Conservation (phyloP, 2,888 invertebrate genomes). For the Epirrhoe tristata region DNA sequence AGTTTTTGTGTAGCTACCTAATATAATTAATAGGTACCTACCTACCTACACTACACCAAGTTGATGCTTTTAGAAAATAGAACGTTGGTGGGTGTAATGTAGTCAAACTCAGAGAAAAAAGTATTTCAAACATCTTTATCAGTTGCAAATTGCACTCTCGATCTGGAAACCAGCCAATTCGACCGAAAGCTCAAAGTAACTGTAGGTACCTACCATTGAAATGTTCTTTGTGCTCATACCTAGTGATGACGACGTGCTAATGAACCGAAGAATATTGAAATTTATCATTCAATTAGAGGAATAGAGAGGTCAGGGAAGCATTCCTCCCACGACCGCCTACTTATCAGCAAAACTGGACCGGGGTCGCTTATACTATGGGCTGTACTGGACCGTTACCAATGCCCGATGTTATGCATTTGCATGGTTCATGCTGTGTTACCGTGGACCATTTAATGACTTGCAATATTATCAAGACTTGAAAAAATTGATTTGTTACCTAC, state of each 20-base stretch:
- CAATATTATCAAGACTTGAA: background rate
- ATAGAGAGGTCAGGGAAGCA: slow-evolving; percentile 71
- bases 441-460: background rate
- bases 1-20: background rate
- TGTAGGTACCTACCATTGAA: slow-evolving; percentile 14
- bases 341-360: slow-evolving; percentile 65
- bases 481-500: background rate
- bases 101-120: background rate
- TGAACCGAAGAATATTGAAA: slow-evolving; percentile 42
- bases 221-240: slow-evolving; percentile 28
- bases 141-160: slow-evolving; percentile 28
- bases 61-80: slow-evolving; percentile 13
- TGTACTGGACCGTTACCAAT: slow-evolving; percentile 30
- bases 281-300: slow-evolving; percentile 71
- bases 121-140: slow-evolving; percentile 14
- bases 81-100: background rate
- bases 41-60: background rate
- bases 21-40: background rate
- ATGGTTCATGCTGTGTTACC: slow-evolving; percentile 19
- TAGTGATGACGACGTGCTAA: slow-evolving; percentile 32
- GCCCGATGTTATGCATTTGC: slow-evolving; percentile 31
- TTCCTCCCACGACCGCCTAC: slow-evolving; percentile 67
- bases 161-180: slow-evolving; percentile 32
- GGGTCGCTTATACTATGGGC: slow-evolving; percentile 49
- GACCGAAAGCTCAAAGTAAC: slow-evolving; percentile 7